Evolutionary conservation across 1,140 invertebrate species (phyloP), one percentile per base, ranked within the genome.

Genomic region (Achatina immaculata): DNA sequence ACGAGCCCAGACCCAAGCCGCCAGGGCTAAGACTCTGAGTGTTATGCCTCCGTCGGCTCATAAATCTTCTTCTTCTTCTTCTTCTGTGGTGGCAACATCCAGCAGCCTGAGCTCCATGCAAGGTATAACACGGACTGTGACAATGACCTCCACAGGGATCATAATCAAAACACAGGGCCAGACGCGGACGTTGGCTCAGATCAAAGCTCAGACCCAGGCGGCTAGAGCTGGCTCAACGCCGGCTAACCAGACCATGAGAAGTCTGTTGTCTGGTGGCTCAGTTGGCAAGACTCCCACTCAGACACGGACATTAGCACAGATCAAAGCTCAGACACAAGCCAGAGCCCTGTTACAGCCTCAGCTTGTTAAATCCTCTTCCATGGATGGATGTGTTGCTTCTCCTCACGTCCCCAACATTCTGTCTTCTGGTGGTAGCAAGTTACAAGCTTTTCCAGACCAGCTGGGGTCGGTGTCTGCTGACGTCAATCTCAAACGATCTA

Each of bases 401-500:
- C 31, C 74, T 3, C 58, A 87, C 51, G 75, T 85, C 24, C 86
- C 86, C 51, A 87, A 84, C 80, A 86, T 88, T 69, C 79, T 86
- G 66, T 80, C 83, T 36, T 34, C 78, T 16, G 1, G 62, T 7
- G 38, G 31, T 40, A 78, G 58, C 40, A 78, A 68, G 65, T n/a
- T 68, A 16, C 11, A 42, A 73, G 81, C 84, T 16, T 34, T 72
- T 21, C 45, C 62, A 38, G 81, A 66, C 38, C 65, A 76, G 43
- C 80, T 42, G 9, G 45, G 9, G 2, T 3, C 34, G 1, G 19
- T 36, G 36, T 9, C 69, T 1, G 3, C 62, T 69, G 95, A 95
- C 36, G 95, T 98, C 11, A 98, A 98, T 91, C 92, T 98, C 21
- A 96, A 98, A 89, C 93, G 97, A 43, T 98, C 97, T 86, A 97